These are phyloP conservation scores for Parnassius glacialis DNA, from an alignment of 2,888 invertebrate species.

Conservation along the genomic window DNA sequence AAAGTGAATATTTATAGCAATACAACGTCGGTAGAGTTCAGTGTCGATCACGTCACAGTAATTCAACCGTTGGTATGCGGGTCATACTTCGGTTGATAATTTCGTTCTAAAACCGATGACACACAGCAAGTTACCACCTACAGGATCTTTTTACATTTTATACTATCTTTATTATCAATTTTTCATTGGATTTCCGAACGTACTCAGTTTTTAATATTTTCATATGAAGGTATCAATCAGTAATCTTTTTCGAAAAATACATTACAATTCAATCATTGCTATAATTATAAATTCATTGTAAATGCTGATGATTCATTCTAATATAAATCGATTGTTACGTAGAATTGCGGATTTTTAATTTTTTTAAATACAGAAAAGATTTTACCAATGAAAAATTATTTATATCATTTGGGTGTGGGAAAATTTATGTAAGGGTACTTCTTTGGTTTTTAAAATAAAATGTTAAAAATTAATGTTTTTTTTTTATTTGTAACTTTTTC, in stretches of 20 bases:
- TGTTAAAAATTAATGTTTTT: not conserved
- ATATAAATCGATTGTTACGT: slow-evolving; percentile 4
- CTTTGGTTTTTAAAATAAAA: slow-evolving; percentile 11
- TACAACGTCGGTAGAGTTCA: slow-evolving; percentile 24
- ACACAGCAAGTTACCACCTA: slow-evolving; percentile 19
- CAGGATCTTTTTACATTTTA: slow-evolving; percentile 28
- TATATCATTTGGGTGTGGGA: slow-evolving; percentile 7
- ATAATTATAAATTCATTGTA: slow-evolving; percentile 53
- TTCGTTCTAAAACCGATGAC: slow-evolving; percentile 27
- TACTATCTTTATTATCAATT: slow-evolving; percentile 39
- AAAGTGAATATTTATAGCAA: slow-evolving; percentile 38
- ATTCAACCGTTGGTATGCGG: slow-evolving; percentile 59
- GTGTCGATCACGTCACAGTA: slow-evolving; percentile 27
- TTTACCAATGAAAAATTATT: slow-evolving; percentile 14
- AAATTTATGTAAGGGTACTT: slow-evolving; percentile 3
- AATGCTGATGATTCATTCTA: slow-evolving; percentile 40
- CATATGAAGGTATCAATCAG: slow-evolving; percentile 28
- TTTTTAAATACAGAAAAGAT: slow-evolving; percentile 4
- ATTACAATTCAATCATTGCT: slow-evolving; percentile 53
- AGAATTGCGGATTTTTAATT: slow-evolving; percentile 5
- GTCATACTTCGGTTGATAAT: slow-evolving; percentile 55
- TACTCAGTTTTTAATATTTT: slow-evolving; percentile 21
- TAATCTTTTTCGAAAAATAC: slow-evolving; percentile 35
- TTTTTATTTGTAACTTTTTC: no score
- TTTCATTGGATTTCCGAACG: slow-evolving; percentile 66